Evolutionary conservation across 2,113 vertebrate species (phyloP), one percentile per base, ranked within the genome.

Genomic region (Panurus biarmicus): DNA sequence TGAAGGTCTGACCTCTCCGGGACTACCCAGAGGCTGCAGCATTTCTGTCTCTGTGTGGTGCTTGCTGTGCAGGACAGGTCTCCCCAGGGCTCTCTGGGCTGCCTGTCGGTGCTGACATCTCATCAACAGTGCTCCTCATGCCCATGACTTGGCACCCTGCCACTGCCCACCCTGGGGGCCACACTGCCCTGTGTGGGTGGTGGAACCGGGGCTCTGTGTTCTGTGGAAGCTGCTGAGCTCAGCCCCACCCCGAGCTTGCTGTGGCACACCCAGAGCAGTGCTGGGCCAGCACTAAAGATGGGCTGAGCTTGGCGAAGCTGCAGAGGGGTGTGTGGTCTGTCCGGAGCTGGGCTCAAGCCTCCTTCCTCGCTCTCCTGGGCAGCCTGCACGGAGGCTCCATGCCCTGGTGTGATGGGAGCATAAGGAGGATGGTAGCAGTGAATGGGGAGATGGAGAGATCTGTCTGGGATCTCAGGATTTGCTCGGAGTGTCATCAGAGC

Each of bases 341-440:
- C 35, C 91, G 58, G 67, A 85, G 85, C 77, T 58, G 56, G 45
- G 54, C 81, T 89, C 93, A 87, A 77, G 47, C 70, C 74, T 73
- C 78, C 78, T 62, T 76, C 79, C 88, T 92, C 13, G 5, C 78
- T 93, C 78, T 83, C 44, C 89, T 31, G 87, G 87, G 93, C 93
- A 91, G 89, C 91, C 87, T 85, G 84, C 3, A 6, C 0, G 0
- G 62, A 48, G 93, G 95, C 92, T 93, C 92, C 4, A 0, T 45
- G 65, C 48, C 33, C 56, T 0, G 9, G 5, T 45, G 84, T 29
- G 80, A 28, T 89, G 84, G 77, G 65, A 94, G 42, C 61, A 1
- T 21, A 5, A 78, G 73, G 67, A 87, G 64, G 35, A 71, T 0
- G 0, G 69, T 70, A 16, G 24, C 9, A 60, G n/a, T 74, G 79